Conservation (phyloP, 92 coral and sea anemone species). For the Virgularia gustaviana region DNA sequence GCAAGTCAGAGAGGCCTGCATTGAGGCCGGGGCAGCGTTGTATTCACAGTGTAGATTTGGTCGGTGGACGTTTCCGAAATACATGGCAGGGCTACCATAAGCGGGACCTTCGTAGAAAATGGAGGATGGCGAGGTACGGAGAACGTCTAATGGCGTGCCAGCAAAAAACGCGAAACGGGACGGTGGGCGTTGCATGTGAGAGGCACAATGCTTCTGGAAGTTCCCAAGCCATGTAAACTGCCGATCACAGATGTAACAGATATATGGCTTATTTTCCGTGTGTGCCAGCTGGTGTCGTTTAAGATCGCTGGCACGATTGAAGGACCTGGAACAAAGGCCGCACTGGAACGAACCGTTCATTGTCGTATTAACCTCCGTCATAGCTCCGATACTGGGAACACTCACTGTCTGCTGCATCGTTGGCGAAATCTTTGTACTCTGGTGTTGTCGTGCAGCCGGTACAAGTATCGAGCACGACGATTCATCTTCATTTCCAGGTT, state of each 20-base stretch:
- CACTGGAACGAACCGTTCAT: slow-evolving; percentile 60
- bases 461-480: no score
- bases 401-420: background rate
- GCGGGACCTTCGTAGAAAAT: slow-evolving; percentile 9
- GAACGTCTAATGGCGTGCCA: background rate
- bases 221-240: slow-evolving; percentile 99
- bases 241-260: slow-evolving; percentile 91
- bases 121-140: slow-evolving; percentile 5
- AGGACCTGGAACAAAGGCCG: slow-evolving; percentile 81
- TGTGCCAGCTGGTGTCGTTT: slow-evolving; percentile 90
- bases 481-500: no score
- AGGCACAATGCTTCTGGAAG: slow-evolving; percentile 77
- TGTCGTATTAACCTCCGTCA: background rate
- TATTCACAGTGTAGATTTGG: background rate
- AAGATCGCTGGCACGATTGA: slow-evolving; percentile 96
- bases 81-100: slow-evolving; percentile 10
- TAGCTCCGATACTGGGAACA: background rate
- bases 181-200: background rate
- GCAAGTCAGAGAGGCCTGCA: slow-evolving; percentile 2
- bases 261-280: slow-evolving; percentile 84
- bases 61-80: slow-evolving; percentile 2
- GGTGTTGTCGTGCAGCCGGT: slow-evolving; percentile 16
- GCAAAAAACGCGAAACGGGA: slow-evolving; percentile 4
- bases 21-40: background rate
- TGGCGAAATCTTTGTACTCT: no score